Percentiles rank a stretch among this genome's conserved stretches.
These are phyloP conservation scores for Melinopterus prodromus DNA, from an alignment of 2,888 invertebrate genomes.

Conservation along the genomic window DNA sequence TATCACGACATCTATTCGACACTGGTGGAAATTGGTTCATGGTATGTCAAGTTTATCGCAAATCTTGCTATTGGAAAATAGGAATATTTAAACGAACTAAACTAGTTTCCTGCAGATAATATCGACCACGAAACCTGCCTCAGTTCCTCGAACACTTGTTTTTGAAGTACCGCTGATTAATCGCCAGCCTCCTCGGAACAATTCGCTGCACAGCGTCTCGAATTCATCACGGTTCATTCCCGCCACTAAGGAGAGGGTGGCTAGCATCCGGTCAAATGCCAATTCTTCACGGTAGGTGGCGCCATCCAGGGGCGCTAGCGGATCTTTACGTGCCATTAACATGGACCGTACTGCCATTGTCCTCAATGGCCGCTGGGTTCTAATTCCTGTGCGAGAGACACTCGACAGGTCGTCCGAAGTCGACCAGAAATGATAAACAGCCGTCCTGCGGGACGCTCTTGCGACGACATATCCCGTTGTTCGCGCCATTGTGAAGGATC, in stretches of 20 bases:
- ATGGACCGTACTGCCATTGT: slow-evolving; percentile 19
- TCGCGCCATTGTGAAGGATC: not conserved
- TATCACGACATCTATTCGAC: too few relatives aligned
- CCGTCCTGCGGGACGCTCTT: slow-evolving; percentile 5
- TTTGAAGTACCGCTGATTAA: slow-evolving; percentile 17
- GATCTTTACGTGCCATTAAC: slow-evolving; percentile 24
- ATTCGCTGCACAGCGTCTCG: not conserved
- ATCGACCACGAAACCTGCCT: not conserved
- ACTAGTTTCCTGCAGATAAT: slow-evolving; percentile 13
- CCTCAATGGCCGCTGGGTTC: not conserved
- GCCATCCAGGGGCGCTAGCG: not conserved
- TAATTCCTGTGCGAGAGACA: not conserved
- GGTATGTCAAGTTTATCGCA: too few relatives aligned
- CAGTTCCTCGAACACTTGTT: slow-evolving; percentile 19
- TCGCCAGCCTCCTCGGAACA: not conserved
- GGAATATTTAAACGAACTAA: too few relatives aligned
- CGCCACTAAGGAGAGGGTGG: not conserved
- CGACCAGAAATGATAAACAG: slow-evolving; percentile 23
- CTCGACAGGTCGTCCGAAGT: not conserved
- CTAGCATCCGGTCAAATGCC: not conserved
- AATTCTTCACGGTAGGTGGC: not conserved
- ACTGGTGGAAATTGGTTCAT: too few relatives aligned
- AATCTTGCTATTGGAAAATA: too few relatives aligned
- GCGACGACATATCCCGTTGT: not conserved
- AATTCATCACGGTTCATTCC: not conserved